Base-by-base conservation (phyloP, 2,888 invertebrate species). In the Villa cingulata region DNA sequence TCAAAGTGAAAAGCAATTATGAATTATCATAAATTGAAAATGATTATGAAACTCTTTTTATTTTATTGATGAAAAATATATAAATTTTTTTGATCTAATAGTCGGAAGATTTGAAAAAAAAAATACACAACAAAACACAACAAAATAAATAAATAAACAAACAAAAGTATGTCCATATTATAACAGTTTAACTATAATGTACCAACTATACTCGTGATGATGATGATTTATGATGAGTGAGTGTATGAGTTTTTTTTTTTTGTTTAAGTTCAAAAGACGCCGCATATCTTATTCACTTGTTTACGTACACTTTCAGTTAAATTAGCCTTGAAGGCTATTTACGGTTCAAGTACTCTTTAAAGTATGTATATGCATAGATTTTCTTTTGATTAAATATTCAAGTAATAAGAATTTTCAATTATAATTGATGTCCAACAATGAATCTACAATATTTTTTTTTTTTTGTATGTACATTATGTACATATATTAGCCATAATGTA, bases 331-430 rank as follows among this genome's bases (percentile, higher is more conserved):
- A 40, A 39, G 39, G 46, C 39, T 34, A 34, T 45, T 38, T 19
- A 38, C 45, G 45, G 39, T 34, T 39, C 39, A 40, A 45, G 38
- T 18, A 29, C 32, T 29, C 18, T 23, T 23, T 23, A 23, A 23
- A 23, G 7, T 12, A 32, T 32, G 4, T 14, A 9, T 32, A 14
- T 32, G 16, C 32, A 45, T 45, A 42, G n/a, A 41, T 46, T 49
- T n/a, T 43, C 47, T 40, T 51, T 51, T 51, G 51, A 51, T 51
- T 23, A 51, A 45, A 42, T 49, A 49, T 49, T 48, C 29, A 29
- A 48, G 40, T 43, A 44, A 44, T 37, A 37, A 45, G 42, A 42
- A 14, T 51, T n/a, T 49, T 51, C 47, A 49, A 48, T 49, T 49
- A 41, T 51, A 51, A 51, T 51, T 51, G 51, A 51, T 49, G 49